Evolutionary conservation across 2,797 vertebrate genomes (phyloP).

Genomic region (Lacerta agilis): DNA sequence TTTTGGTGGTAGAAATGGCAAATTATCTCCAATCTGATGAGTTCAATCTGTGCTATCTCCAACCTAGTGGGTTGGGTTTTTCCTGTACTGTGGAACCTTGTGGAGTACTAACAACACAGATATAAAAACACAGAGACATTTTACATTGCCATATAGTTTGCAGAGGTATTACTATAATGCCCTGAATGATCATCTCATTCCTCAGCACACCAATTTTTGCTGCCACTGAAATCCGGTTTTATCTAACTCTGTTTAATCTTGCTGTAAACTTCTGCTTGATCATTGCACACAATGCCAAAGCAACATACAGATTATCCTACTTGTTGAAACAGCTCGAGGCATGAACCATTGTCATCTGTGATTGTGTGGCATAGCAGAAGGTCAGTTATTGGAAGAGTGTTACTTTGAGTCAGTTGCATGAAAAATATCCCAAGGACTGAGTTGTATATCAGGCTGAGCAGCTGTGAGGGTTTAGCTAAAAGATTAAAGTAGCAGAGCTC

Average conservation of each 20-base stretch:
- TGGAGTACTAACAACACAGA: too few relatives aligned
- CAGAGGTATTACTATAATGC: constrained; percentile 47
- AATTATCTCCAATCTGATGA: neutral
- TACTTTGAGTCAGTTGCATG: constrained; percentile 27
- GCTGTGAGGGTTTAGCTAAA: constrained; percentile 19
- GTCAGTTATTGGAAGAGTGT: constrained; percentile 21
- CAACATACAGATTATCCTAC: neutral
- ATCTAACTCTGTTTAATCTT: constrained; percentile 42
- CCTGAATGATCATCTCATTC: constrained; percentile 17
- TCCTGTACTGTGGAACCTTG: neutral
- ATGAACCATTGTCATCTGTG: constrained; percentile 20
- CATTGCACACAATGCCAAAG: constrained; percentile 12
- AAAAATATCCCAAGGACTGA: constrained; percentile 14
- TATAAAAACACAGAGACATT: neutral
- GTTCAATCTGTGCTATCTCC: neutral
- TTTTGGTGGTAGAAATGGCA: too few relatives aligned
- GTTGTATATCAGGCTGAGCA: constrained; percentile 18
- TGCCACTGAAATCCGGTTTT: constrained; percentile 38
- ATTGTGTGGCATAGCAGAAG: constrained; percentile 23
- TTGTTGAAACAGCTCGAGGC: constrained; percentile 18
- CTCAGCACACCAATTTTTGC: constrained; percentile 50
- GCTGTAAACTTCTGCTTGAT: constrained; percentile 38
- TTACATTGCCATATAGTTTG: constrained; percentile 41
- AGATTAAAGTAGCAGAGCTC: constrained; percentile 2
- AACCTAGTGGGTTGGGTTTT: neutral